Base-by-base conservation (phyloP, 2,797 vertebrate species). In the Galaxias olidus region DNA sequence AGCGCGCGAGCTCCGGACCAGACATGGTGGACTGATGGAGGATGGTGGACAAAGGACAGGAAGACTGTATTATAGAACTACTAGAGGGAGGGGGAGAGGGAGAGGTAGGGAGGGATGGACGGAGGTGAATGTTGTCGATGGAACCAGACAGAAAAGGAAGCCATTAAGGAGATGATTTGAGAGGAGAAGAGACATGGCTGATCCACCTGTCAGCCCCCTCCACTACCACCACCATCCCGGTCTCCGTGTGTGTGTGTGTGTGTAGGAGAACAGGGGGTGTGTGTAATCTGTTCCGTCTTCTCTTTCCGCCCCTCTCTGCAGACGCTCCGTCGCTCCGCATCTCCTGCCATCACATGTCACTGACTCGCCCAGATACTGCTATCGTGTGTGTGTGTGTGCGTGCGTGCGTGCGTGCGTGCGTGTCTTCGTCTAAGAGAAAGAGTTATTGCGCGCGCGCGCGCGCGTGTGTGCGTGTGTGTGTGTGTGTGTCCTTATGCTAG, bases 261-360 rank as follows among this genome's bases (percentile, higher is more conserved):
- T 67, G 41, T 79, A 78, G 43, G 65, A 18, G 78, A 78, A 64
- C 43, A 72, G 75, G n/a, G n/a, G n/a, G 30, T 30, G 30, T 62
- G 20, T 1, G 69, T 84, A 83, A 86, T 87, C 78, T 80, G 70
- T 79, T 86, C 73, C 80, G 82, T 84, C 81, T 80, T 72, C 79
- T 83, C 83, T 85, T 86, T 78, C 79, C 81, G 30, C 30, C 30
- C 84, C 75, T 71, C 78, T 87, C 85, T 81, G 57, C 80, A 54
- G 79, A 83, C 68, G 74, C 83, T 83, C 80, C 62, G 73, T 82
- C 78, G 68, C 88, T 79, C 58, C 72, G 73, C 75, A 88, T 89
- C 80, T 83, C 63, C 69, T 9, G 18, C 72, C 52, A 80, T 86
- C 78, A 78, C 84, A 75, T 88, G 77, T 81, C 76, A 84, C 77